Evolutionary conservation across 2,888 invertebrate genomes (phyloP), one percentile per base, ranked within the genome.

Genomic region (Drepanosiphum platanoidis): DNA sequence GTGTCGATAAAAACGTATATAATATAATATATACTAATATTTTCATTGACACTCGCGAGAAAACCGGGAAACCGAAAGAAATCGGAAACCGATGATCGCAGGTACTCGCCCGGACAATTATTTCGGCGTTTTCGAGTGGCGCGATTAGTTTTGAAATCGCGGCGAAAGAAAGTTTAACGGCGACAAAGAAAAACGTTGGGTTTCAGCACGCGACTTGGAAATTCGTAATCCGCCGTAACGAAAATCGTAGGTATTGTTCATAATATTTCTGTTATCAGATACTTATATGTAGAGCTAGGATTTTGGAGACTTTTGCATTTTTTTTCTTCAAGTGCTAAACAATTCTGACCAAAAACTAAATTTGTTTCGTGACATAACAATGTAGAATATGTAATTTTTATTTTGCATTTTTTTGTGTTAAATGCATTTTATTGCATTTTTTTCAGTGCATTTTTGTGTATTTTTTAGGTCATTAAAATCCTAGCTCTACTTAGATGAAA

Each of bases 261-360:
- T n/a, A 74, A 74, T 74, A 42, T 74, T 74, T 74, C n/a, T n/a
- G n/a, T 74, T 34, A 34, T 58, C 32, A n/a, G n/a, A 52, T 74
- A 74, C 32, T 34, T 52, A 32, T n/a, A n/a, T n/a, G n/a, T n/a
- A n/a, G n/a, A n/a, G n/a, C n/a, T n/a, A n/a, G n/a, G n/a, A n/a
- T n/a, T n/a, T n/a, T n/a, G n/a, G n/a, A n/a, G n/a, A n/a, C n/a
- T n/a, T n/a, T n/a, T n/a, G n/a, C n/a, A n/a, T n/a, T n/a, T n/a
- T n/a, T n/a, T n/a, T n/a, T n/a, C n/a, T n/a, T n/a, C n/a, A n/a
- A n/a, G n/a, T n/a, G n/a, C n/a, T n/a, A n/a, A n/a, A n/a, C n/a
- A n/a, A n/a, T n/a, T n/a, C n/a, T n/a, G n/a, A n/a, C n/a, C n/a
- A n/a, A n/a, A n/a, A n/a, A n/a, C n/a, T n/a, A n/a, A n/a, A n/a